A percentile compares a stretch with the other conserved stretches of the same genome.
phyloP scores from a whole-genome alignment of 2,113 vertebrate genomes.

The Coreoperca whiteheadi region DNA sequence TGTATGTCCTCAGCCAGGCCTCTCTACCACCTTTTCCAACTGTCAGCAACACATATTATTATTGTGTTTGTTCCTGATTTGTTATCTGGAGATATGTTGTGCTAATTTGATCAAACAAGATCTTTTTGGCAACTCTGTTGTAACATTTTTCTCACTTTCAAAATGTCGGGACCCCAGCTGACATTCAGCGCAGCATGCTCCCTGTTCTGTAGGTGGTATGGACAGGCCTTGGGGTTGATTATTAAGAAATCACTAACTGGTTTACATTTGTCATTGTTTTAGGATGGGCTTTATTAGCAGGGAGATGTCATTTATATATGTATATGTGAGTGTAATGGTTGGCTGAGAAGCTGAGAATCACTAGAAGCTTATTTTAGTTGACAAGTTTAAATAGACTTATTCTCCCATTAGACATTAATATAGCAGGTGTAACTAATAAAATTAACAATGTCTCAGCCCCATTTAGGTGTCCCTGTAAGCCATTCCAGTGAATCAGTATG shows the following conservation, averaged over 20 bases:
- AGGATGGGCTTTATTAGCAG: conserved; percentile 4
- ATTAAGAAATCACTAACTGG: conserved; percentile 16
- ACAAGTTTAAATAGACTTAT: background rate
- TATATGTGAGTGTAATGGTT: background rate
- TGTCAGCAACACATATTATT: background rate
- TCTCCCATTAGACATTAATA: background rate
- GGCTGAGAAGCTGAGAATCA: background rate
- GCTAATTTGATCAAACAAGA: background rate
- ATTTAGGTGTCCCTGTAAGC: background rate
- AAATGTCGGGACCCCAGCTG: background rate
- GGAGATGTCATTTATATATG: too few species aligned
- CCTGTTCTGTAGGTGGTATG: conserved; percentile 4
- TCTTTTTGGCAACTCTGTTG: background rate
- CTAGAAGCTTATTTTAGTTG: background rate
- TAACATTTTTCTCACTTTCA: conserved; percentile 14
- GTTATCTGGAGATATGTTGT: background rate
- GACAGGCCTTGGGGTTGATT: background rate
- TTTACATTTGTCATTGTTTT: conserved; percentile 9
- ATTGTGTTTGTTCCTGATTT: background rate
- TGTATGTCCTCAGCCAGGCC: background rate
- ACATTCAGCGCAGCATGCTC: conserved; percentile 9
- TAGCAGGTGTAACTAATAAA: background rate
- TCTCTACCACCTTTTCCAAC: background rate
- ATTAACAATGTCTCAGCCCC: background rate
- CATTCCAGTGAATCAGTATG: too few species aligned